Evolutionary conservation across 1,140 invertebrate species (phyloP).

Genomic region (Cyclargus thomasi): DNA sequence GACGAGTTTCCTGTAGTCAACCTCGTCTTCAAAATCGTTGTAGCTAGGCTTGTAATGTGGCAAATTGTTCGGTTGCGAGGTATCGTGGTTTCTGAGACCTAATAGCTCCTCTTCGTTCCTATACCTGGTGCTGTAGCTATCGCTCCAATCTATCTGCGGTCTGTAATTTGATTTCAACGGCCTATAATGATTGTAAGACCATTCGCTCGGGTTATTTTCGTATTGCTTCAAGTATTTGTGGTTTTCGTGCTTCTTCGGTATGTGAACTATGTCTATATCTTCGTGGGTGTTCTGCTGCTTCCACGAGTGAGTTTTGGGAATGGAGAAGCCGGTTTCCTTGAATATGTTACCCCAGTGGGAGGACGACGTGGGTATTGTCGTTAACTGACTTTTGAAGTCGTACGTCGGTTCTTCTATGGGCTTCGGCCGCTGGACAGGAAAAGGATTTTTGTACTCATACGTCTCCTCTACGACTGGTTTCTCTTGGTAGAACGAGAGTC

Average conservation of each 20-base stretch:
- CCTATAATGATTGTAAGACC: constrained; percentile 33
- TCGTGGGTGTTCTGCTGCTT: constrained; percentile 40
- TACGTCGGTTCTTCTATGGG: constrained; percentile 40
- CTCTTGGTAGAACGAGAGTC: constrained; percentile 31
- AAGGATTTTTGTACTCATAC: constrained; percentile 45
- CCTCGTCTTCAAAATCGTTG: constrained; percentile 41
- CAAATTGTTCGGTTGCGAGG: constrained; percentile 47
- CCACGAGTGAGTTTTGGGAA: constrained; percentile 39
- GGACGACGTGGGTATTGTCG: constrained; percentile 36
- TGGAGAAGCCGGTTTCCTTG: constrained; percentile 41
- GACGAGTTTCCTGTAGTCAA: constrained; percentile 52
- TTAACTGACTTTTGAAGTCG: constrained; percentile 45
- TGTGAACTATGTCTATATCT: constrained; percentile 44
- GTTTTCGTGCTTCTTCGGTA: constrained; percentile 47
- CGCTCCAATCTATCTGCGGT: constrained; percentile 47
- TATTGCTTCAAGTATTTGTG: constrained; percentile 36
- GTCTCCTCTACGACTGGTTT: constrained; percentile 42
- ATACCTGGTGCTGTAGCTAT: constrained; percentile 40
- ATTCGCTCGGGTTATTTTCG: constrained; percentile 38
- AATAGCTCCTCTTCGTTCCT: constrained; percentile 66
- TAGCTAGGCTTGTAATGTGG: constrained; percentile 44
- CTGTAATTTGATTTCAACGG: constrained; percentile 36
- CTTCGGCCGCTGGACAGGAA: constrained; percentile 25
- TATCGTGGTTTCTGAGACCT: constrained; percentile 59
- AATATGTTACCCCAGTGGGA: constrained; percentile 57